Evolutionary conservation across 2,797 vertebrate species (phyloP), one percentile per base, ranked within the genome.

Genomic region (Catostomus latipinnis): DNA sequence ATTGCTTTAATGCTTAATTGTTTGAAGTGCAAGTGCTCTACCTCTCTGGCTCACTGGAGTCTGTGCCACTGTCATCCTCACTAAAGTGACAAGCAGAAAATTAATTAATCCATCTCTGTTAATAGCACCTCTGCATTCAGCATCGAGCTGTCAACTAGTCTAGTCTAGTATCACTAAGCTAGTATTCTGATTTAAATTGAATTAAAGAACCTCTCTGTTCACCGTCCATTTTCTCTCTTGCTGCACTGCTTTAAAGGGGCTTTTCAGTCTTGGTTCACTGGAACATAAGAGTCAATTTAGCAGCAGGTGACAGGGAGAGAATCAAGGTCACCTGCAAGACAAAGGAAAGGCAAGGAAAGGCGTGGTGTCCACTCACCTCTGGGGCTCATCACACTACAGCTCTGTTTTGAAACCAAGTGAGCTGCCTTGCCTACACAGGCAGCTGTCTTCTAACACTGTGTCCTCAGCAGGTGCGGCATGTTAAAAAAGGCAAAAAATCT

Each of bases 21-120:
- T 72, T 53, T 53, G 58, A 81, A 78, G 71, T 69, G 78, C 76
- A 34, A 60, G 49, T 66, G 2, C 50, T 66, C 66, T 70, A 77
- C 74, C 60, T 62, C 70, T 50, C 71, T 62, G 46, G 5, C 46
- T 74, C 70, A 49, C 49, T 82, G 50, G 67, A 53, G 66, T 80
- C 86, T 90, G 66, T 62, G 74, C 84, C 83, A 86, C 84, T 57
- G 83, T 88, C 89, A 84, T 90, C 88, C 89, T 88, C 90, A 88
- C 89, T 88, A 88, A 92, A 91, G 89, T 75, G 81, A 85, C 84
- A 90, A 87, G 88, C 87, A 86, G 87, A 90, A 92, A 90, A 91
- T 92, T 92, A 93, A 88, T 88, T 82, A 90, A 87, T 80, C 76
- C 76, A 76, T 73, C 78, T 84, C 54, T 71, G 85, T 86, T 86